Evolutionary conservation across 92 coral and sea anemone species (phyloP).

Genomic region (Epizoanthus illoricatus): DNA sequence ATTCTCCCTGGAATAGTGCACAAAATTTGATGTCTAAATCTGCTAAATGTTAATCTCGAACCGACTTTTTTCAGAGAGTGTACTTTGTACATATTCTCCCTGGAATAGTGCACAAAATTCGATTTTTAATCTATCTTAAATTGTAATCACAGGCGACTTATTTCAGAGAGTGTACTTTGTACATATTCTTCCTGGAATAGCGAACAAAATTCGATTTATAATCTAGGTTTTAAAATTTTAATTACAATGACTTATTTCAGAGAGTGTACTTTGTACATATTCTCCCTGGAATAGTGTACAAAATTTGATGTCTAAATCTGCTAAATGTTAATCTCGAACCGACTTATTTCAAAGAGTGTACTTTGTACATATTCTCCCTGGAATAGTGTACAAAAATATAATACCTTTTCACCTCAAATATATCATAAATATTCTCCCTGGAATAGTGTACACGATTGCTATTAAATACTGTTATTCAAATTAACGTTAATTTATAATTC

Average conservation of each 20-base stretch:
- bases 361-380: conserved; percentile 20
- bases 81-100: background rate
- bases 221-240: background rate
- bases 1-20: conserved; percentile 1
- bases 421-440: too few relatives aligned
- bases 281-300: conserved; percentile 7
- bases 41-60: background rate
- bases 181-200: conserved; percentile 4
- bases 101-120: background rate
- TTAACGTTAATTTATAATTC: too few relatives aligned
- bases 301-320: background rate
- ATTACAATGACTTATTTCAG: background rate
- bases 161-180: background rate
- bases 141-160: too few relatives aligned
- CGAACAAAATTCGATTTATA: background rate
- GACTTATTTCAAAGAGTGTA: background rate
- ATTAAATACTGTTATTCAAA: too few relatives aligned
- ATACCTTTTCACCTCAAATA: too few relatives aligned
- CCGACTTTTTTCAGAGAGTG: background rate
- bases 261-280: background rate
- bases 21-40: background rate
- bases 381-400: background rate
- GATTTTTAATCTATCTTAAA: background rate
- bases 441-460: too few relatives aligned
- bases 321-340: background rate